Evolutionary conservation across 2,888 invertebrate genomes (phyloP), one percentile per base, ranked within the genome.

Genomic region (Capitulum mitella): DNA sequence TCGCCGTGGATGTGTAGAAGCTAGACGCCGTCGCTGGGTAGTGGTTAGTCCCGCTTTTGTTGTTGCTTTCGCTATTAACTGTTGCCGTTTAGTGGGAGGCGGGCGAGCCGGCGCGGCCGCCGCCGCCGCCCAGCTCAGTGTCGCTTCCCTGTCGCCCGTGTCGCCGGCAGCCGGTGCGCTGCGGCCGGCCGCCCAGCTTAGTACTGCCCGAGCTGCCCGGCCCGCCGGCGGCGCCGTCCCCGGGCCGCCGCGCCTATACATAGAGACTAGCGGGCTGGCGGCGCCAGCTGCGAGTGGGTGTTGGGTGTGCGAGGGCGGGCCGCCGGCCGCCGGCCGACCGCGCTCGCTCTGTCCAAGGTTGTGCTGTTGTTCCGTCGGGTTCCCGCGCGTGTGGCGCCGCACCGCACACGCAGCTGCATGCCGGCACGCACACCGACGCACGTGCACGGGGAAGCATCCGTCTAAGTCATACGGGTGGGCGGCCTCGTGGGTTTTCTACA

Each of bases 41-140:
- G 70, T 3, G 37, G 37, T 37, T 70, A 37, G 70, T 16, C 10
- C 29, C 37, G 70, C 70, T 70, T 70, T 70, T 70, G 70, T 70
- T 70, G 70, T 70, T 70, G 70, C 70, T 70, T 70, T 37, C 70
- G 70, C 70, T 70, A 70, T 70, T 70, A 70, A 70, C 70, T 70
- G 70, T 70, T 43, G 43, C 6, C 43, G 43, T 43, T 43, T 5
- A 43, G 43, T 43, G 43, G 43, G 43, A 5, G 43, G 43, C 43
- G n/a, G n/a, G n/a, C n/a, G n/a, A n/a, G n/a, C n/a, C n/a, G n/a
- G n/a, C 43, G 43, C 43, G 43, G 43, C 43, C 43, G 58, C 58
- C 19, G 58, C 58, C 58, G 58, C 0, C n/a, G 34, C 19, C 32
- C 32, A 16, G 64, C 19, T n/a, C 64, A 64, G 34, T 64, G 64